Conservation (phyloP, 2,888 invertebrate genomes). For the Cataglyphis cursor region DNA sequence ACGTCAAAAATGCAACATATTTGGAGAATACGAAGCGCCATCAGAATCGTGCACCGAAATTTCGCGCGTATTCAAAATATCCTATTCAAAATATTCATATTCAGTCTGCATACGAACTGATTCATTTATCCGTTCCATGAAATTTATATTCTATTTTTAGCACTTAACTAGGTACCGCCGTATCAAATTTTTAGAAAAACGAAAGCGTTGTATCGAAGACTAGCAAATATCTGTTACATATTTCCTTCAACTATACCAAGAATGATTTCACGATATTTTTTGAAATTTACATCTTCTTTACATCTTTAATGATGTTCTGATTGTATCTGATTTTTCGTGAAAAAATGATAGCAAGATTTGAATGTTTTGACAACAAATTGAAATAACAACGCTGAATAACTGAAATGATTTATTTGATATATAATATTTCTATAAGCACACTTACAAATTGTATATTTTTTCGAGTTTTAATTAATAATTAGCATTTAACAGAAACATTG, state of each 20-base stretch:
- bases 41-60: slow-evolving; percentile 27
- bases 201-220: neutral
- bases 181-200: slow-evolving; percentile 37
- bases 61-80: slow-evolving; percentile 28
- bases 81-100: slow-evolving; percentile 35
- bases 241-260: neutral
- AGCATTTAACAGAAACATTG: neutral
- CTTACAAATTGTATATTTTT: neutral
- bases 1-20: slow-evolving; percentile 24
- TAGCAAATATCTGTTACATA: slow-evolving; percentile 19
- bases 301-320: slow-evolving; percentile 10
- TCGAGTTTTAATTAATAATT: neutral
- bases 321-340: slow-evolving; percentile 7
- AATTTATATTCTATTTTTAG: slow-evolving; percentile 43
- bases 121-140: slow-evolving; percentile 41
- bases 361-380: neutral
- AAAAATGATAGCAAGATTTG: slow-evolving; percentile 1
- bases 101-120: slow-evolving; percentile 34
- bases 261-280: neutral
- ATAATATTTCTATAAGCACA: neutral
- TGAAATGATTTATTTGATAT: neutral
- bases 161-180: slow-evolving; percentile 8
- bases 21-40: slow-evolving; percentile 2
- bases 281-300: slow-evolving; percentile 20
- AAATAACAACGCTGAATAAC: neutral